Evolutionary conservation across 1,140 invertebrate genomes (phyloP), one percentile per base, ranked within the genome.

Genomic region (Pachypeltis micranthus): DNA sequence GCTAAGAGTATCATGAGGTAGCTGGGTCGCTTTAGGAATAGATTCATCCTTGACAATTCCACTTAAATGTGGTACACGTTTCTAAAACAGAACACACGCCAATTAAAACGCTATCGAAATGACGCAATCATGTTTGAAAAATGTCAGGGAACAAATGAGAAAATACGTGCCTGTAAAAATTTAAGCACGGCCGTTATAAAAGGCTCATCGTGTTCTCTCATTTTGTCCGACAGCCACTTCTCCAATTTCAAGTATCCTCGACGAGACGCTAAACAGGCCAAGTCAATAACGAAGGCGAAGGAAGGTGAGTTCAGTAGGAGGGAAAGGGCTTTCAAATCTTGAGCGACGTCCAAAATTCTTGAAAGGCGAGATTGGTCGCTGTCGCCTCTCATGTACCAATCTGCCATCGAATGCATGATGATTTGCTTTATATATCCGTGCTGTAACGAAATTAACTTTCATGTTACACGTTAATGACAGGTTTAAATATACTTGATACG

Each of bases 201-300:
- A 19, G 80, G 77, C 71, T 95, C 92, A 19, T 93, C 92, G 74
- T 97, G 92, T 72, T 98, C 94, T 67, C 88, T 78, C 51, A 98
- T 94, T 77, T 98, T 98, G 73, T 99, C 96, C 1, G 86, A 86
- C 0, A 99, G 75, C 95, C 96, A 99, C 74, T 99, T 99, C 73
- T 99, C 96, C 4, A 99, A 75, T 74, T 99, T 99, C 0, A 99
- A 77, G 76, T 98, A 99, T 75, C 98, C 96, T 60, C 96, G 77
- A 63, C 96, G 76, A 0, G 96, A 97, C 0, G 96, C 96, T 44
- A 99, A 76, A 75, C 95, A 98, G 0, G 96, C 95, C 58, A 99
- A 76, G 77, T 99, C 96, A 69, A 99, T 98, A 2, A 97, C 91
- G 78, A 99, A 99, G 19, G 90, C 83, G 76, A 95, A 95, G 0